Evolutionary conservation across 2,113 vertebrate genomes (phyloP).

Genomic region (Phrynosoma platyrhinos): DNA sequence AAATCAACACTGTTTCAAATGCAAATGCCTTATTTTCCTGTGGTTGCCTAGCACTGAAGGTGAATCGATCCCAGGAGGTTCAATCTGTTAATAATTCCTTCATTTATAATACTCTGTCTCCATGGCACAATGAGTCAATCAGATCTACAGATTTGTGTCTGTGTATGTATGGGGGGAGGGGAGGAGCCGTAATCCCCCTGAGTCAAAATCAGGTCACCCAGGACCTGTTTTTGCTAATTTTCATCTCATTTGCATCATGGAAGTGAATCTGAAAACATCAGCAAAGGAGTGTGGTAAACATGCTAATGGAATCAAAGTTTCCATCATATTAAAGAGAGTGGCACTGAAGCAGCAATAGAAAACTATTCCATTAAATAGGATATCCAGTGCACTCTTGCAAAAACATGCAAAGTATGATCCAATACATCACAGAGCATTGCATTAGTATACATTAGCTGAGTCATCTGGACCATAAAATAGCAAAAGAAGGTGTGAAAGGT

Average conservation of each 20-base stretch:
- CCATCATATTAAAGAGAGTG: slow-evolving; percentile 32
- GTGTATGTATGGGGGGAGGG: neutral
- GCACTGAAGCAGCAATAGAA: slow-evolving; percentile 17
- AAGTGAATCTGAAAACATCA: slow-evolving; percentile 25
- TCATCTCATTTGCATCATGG: slow-evolving; percentile 20
- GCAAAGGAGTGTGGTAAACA: neutral
- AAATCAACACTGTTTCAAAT: slow-evolving; percentile 34
- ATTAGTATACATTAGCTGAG: slow-evolving; percentile 15
- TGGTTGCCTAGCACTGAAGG: neutral
- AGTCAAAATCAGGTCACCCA: slow-evolving; percentile 14
- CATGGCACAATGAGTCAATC: slow-evolving; percentile 12
- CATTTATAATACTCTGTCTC: slow-evolving; percentile 12
- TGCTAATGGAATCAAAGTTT: slow-evolving; percentile 35
- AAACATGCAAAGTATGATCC: neutral
- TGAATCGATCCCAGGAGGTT: slow-evolving; percentile 19
- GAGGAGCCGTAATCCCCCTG: neutral
- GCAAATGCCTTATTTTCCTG: neutral
- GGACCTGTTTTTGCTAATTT: slow-evolving; percentile 25
- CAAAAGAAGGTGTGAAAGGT: neutral
- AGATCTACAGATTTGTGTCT: neutral
- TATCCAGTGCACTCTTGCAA: neutral
- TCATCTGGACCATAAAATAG: neutral
- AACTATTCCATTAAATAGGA: slow-evolving; percentile 7
- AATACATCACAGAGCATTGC: neutral
- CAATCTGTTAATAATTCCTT: slow-evolving; percentile 22